Base-by-base conservation (phyloP, 2,113 vertebrate genomes). In the Diphyllodes magnificus region DNA sequence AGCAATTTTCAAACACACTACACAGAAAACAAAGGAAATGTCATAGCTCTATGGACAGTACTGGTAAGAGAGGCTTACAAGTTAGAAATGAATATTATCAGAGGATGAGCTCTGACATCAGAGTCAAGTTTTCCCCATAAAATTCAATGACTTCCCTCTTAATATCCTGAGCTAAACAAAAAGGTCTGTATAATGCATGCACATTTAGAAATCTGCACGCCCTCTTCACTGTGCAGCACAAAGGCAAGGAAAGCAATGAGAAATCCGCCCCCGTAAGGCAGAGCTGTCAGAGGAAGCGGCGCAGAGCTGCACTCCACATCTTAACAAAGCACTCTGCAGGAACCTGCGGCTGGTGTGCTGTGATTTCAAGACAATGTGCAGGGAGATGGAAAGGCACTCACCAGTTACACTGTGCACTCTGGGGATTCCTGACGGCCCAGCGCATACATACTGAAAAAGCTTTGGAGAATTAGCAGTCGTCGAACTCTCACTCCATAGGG, bases 301-400 rank as follows among this genome's bases (percentile, higher is more conserved):
- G 2, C 1, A 0, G 45, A 49, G 64, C 40, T 1, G 1, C 45
- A 25, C 3, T 4, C 23, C 2, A 0, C 4, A 1, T 42, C 45
- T 44, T 61, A 66, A 75, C 50, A 78, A 85, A 90, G 39, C 61
- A 4, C 69, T 61, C 47, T 63, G 25, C 47, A 44, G 64, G 59
- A 90, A 28, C 50, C 60, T 54, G 44, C 69, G 25, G 23, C 82
- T 63, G 42, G 6, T 54, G n/a, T 0, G 0, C 70, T 71, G 56
- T 2, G 15, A 39, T 78, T 87, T 71, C 37, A 21, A 49, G 25
- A 75, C 33, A 50, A 10, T 7, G 15, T 35, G 61, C 33, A 66
- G 51, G 47, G 70, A 82, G 50, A 54, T 39, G 72, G 73, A 77
- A 89, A 87, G 31, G 39, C 19, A 53, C 65, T 56, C 72, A 61